Percentiles rank a stretch among this genome's conserved stretches.
These are phyloP conservation scores for Xiphophorus maculatus DNA, from an alignment of 2,113 vertebrate species.

Conservation along the genomic window DNA sequence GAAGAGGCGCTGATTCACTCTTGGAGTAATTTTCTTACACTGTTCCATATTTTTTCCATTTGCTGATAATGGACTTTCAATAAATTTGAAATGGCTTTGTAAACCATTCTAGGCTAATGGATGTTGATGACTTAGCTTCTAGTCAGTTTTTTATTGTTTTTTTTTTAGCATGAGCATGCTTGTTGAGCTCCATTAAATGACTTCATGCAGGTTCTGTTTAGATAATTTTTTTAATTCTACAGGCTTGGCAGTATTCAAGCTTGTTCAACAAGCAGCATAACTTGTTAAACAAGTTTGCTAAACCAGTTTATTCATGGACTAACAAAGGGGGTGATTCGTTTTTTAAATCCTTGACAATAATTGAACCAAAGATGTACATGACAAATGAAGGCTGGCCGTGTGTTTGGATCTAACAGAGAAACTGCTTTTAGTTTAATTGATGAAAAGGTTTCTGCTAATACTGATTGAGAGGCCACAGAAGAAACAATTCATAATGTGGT, in stretches of 20 bases:
- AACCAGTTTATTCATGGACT: neutral
- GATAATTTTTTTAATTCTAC: neutral
- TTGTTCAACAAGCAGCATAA: no score
- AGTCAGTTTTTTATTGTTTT: no score
- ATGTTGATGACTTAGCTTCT: no score
- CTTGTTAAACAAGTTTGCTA: neutral
- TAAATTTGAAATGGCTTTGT: no score
- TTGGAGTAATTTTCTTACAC: no score
- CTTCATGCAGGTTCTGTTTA: neutral
- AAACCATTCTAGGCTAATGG: no score
- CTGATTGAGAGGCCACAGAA: neutral
- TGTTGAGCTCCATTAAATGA: neutral
- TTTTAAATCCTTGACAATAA: neutral
- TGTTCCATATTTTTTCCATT: no score
- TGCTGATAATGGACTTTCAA: no score
- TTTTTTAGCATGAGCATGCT: no score
- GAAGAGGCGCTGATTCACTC: no score
- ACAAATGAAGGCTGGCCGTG: neutral
- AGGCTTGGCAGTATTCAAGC: neutral
- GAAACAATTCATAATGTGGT: neutral
- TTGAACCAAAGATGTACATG: neutral
- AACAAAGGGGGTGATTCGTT: neutral
- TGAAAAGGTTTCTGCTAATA: neutral
- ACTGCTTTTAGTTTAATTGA: neutral
- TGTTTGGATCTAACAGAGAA: neutral